Evolutionary conservation across 1,140 invertebrate genomes (phyloP), one percentile per base, ranked within the genome.

Genomic region (Subanguina moxae): DNA sequence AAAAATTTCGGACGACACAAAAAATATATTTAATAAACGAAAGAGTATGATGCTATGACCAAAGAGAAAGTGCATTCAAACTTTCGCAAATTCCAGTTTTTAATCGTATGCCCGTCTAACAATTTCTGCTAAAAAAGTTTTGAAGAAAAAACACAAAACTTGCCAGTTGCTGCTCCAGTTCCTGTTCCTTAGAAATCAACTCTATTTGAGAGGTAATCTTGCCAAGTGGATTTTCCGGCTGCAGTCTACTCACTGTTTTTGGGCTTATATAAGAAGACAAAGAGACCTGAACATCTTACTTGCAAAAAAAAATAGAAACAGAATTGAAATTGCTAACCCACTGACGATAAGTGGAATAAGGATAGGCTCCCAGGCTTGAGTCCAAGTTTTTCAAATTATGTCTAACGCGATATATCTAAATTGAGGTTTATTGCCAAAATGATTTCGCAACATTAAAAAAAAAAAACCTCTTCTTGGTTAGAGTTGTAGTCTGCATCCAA

Each of bases 311-410:
- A 11, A 38, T 5, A 38, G 11, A 38, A 11, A 11, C 32, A 11
- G 11, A 11, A 38, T 5, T 38, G 3, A 38, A 38, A 11, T 11
- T 38, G 32, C 32, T 38, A 63, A 89, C 87, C 94, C 94, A 98
- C 74, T 90, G 89, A 70, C 89, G 88, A 82, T 89, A 91, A 68
- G 88, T 88, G n/a, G 70, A 17, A 30, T 46, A 71, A 38, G 94
- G 93, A 86, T 97, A 98, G 3, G 90, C 87, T 15, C 90, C 94
- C 46, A 97, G 84, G 83, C 88, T 90, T 70, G 84, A 85, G 78
- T 97, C 93, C 46, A 97, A 82, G 62, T 90, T 87, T 57, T 87
- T 85, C 43, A 92, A 79, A 83, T 94, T 92, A 7, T 85, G 84
- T 75, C 87, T 88, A 19, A 93, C 75, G 71, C 83, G 81, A 66